phyloP scores from a whole-genome alignment of 2,113 vertebrate genomes.

The Ceuthmochares aereus region DNA sequence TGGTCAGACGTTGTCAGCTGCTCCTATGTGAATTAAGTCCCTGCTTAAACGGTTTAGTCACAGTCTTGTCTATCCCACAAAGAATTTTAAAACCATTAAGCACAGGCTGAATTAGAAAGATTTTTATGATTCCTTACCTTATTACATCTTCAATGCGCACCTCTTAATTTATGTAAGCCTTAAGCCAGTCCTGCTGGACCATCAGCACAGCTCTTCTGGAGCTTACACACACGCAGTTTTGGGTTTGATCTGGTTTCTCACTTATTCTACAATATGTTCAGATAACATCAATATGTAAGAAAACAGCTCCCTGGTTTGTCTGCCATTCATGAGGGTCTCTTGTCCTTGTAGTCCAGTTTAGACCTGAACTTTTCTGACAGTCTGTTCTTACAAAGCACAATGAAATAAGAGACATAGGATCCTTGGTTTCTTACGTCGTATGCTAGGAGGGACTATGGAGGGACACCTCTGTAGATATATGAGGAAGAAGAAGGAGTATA shows the following conservation, averaged over 20 bases:
- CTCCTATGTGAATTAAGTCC: not conserved
- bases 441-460: not conserved
- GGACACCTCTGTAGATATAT: not conserved
- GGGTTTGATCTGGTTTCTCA: not conserved
- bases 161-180: not conserved
- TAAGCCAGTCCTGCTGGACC: not conserved
- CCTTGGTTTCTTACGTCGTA: not conserved
- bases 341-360: not conserved
- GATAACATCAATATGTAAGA: not conserved
- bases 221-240: not conserved
- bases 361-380: not conserved
- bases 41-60: not conserved
- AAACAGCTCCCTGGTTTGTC: not conserved
- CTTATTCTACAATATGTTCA: not conserved
- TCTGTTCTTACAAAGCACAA: not conserved
- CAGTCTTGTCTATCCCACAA: not conserved
- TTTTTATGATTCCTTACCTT: not conserved
- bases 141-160: not conserved
- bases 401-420: not conserved
- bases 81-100: not conserved
- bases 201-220: not conserved
- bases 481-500: not conserved
- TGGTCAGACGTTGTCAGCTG: not conserved
- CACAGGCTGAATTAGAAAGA: not conserved
- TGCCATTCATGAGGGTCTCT: not conserved